A percentile compares a stretch with the other conserved stretches of the same genome.
These are phyloP conservation scores for Tetramorium parvispinum DNA, from an alignment of 1,140 invertebrate genomes.

Conservation along the genomic window DNA sequence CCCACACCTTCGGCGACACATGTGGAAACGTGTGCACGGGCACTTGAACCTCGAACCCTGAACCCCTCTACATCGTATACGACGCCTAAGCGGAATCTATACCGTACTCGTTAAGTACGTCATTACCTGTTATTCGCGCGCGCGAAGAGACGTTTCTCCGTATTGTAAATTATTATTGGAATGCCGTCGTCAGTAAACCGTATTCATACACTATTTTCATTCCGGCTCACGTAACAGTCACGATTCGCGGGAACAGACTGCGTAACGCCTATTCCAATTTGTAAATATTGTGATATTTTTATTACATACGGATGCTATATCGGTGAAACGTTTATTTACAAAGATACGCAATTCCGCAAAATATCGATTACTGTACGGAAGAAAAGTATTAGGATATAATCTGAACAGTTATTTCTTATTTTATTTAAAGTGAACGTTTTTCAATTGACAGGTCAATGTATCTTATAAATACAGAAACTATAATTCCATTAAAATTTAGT, in stretches of 20 bases:
- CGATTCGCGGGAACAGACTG: constrained; percentile 21
- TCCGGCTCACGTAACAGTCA: constrained; percentile 3
- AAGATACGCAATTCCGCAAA: background rate
- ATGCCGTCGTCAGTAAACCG: constrained; percentile 38
- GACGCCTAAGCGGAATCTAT: constrained; percentile 34
- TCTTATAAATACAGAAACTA: background rate
- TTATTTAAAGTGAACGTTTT: background rate
- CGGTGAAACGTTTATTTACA: background rate
- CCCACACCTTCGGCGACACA: constrained; percentile 49
- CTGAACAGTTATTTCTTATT: background rate
- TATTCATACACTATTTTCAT: constrained; percentile 33
- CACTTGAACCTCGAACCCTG: constrained; percentile 74
- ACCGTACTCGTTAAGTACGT: constrained; percentile 43
- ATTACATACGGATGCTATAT: background rate
- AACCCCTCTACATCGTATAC: constrained; percentile 36
- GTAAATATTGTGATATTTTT: constrained; percentile 21
- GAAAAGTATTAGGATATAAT: background rate
- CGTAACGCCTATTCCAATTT: constrained; percentile 39
- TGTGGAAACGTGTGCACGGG: constrained; percentile 60
- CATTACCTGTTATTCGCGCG: constrained; percentile 54
- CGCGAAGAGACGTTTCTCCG: constrained; percentile 26
- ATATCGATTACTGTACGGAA: background rate
- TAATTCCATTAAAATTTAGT: background rate
- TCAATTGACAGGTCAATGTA: background rate
- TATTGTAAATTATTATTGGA: constrained; percentile 51